Conservation (phyloP, 2,888 invertebrate genomes). For the Schizaphis graminum region DNA sequence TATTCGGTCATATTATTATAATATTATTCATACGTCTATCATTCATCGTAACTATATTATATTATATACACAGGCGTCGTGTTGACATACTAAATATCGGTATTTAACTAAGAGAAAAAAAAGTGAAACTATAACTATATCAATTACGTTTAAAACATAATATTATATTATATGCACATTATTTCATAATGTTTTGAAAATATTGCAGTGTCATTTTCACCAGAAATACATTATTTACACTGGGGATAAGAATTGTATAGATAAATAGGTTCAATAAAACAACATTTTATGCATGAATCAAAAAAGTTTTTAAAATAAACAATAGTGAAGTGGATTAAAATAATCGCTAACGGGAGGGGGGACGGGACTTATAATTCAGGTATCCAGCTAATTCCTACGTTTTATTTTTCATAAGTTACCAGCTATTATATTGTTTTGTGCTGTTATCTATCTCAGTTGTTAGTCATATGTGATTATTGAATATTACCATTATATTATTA, state of each 20-base stretch:
- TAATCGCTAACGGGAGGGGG: neutral
- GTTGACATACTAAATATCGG: slow-evolving; percentile 30
- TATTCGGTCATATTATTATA: neutral
- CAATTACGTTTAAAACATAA: slow-evolving; percentile 18
- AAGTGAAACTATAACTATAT: slow-evolving; percentile 38
- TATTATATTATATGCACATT: slow-evolving; percentile 2
- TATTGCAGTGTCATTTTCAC: slow-evolving; percentile 14
- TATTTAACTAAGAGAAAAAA: slow-evolving; percentile 35
- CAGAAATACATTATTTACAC: neutral
- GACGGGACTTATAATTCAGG: neutral
- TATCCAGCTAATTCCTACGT: neutral
- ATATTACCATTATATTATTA: neutral
- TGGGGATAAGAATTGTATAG: neutral
- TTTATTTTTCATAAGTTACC: neutral
- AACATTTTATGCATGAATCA: neutral
- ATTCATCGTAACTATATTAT: neutral
- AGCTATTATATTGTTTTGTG: neutral
- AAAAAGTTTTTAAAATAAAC: neutral
- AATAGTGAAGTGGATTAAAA: neutral
- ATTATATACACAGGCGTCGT: neutral
- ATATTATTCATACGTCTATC: slow-evolving; percentile 18
- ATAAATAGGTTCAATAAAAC: neutral
- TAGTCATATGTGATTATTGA: neutral
- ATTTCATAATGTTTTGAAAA: slow-evolving; percentile 29
- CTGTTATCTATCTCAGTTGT: neutral